phyloP scores from a whole-genome alignment of 2,113 vertebrate genomes.

The Thamnaconus septentrionalis region DNA sequence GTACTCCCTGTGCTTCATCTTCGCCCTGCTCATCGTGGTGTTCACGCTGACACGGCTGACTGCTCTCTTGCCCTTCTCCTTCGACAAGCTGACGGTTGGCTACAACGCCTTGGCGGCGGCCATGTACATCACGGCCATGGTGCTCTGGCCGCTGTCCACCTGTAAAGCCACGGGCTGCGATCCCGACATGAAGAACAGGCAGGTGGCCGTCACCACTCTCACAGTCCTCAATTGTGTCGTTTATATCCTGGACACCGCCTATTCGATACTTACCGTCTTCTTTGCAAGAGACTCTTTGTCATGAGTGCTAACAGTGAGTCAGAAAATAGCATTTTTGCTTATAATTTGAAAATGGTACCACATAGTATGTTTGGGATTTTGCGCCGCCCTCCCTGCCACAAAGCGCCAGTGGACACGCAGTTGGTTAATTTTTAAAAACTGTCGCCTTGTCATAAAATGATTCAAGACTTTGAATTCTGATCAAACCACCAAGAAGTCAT shows the following conservation, averaged over 20 bases:
- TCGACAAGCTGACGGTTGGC: slow-evolving; percentile 75
- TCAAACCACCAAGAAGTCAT: background rate
- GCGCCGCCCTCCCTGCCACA: background rate
- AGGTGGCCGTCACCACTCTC: slow-evolving; percentile 81
- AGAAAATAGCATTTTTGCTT: too few relatives aligned
- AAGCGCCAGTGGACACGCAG: background rate
- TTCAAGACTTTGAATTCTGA: slow-evolving; percentile 46
- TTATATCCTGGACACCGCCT: slow-evolving; percentile 79
- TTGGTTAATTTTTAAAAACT: slow-evolving; percentile 51
- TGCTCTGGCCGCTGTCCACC: slow-evolving; percentile 85
- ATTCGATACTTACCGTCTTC: slow-evolving; percentile 80
- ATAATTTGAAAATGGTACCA: too few relatives aligned
- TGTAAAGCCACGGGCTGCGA: slow-evolving; percentile 26
- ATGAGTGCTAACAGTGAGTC: too few relatives aligned
- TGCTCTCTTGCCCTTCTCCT: slow-evolving; percentile 59
- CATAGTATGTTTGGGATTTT: too few relatives aligned
- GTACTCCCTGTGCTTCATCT: slow-evolving; percentile 85
- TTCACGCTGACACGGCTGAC: slow-evolving; percentile 72
- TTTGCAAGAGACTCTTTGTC: slow-evolving; percentile 3
- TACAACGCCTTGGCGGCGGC: slow-evolving; percentile 77
- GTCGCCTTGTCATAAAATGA: slow-evolving; percentile 27
- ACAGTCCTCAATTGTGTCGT: slow-evolving; percentile 81
- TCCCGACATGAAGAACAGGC: slow-evolving; percentile 61
- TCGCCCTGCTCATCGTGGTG: slow-evolving; percentile 79
- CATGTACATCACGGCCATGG: slow-evolving; percentile 77